Base-by-base conservation (phyloP, 2,888 invertebrate species). In the Steinernema hermaphroditum region DNA sequence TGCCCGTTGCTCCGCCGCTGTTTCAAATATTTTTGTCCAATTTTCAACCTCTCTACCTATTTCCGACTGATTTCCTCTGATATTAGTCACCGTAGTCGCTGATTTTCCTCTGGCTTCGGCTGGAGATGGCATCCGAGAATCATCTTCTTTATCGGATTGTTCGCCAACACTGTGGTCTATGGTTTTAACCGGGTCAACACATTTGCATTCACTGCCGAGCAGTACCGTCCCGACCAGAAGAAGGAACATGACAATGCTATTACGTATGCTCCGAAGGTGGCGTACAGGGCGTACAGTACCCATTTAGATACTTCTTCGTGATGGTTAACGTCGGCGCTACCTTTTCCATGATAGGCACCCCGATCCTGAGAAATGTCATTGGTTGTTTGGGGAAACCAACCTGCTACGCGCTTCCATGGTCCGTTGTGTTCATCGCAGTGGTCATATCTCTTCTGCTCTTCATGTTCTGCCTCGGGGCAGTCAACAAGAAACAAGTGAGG, bases 191-290 rank as follows among this genome's bases (percentile, higher is more conserved):
- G 46, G 4, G 46, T 19, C 22, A 46, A 46, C 22, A 46, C 46
- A n/a, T 46, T 6, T 2, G 46, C 46, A 6, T 46, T 46, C n/a
- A 46, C 46, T 6, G 46, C 46, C 46, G 46, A 46, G n/a, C 46
- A 46, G 46, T 46, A 46, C 22, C 46, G 46, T 19, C 46, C 46
- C 46, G 46, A 46, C 46, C 46, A 46, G n/a, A 46, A 46, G 46
- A 46, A 46, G 46, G 46, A 46, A 16, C 46, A 46, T 16, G 46
- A 46, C 46, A 46, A 46, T 16, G 46, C 46, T 6, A 46, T 46
- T n/a, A 46, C 46, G 46, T 46, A 19, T 19, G 46, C n/a, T 46
- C 16, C 22, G 16, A 8, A 12, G 9, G 43, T n/a, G n/a, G 9
- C 8, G 8, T 41, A 16, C 43, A 41, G 16, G 43, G 43, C 16